Conservation (phyloP, 2,113 vertebrate genomes). For the Electrona antarctica region DNA sequence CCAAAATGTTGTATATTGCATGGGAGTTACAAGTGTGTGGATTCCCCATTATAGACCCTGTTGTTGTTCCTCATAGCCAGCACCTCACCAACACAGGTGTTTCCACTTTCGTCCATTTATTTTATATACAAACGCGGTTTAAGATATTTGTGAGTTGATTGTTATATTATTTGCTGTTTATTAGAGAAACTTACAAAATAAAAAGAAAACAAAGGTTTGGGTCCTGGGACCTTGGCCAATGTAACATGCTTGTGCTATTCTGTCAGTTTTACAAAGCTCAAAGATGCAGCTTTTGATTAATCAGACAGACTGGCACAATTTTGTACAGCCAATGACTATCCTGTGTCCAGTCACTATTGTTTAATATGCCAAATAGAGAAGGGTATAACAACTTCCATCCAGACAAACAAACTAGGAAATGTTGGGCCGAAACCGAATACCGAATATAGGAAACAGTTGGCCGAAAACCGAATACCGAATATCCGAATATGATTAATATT, state of each 20-base stretch:
- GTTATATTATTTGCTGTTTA: constrained; percentile 13
- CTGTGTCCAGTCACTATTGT: constrained; percentile 1
- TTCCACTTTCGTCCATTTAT: too few species aligned
- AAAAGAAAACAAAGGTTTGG: constrained; percentile 3
- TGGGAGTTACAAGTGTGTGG: too few species aligned
- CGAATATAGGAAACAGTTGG: too few species aligned
- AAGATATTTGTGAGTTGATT: neutral
- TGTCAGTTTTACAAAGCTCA: constrained; percentile 44
- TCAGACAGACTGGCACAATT: constrained; percentile 32
- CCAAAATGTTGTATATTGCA: too few species aligned
- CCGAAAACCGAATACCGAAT: too few species aligned
- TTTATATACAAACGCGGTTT: constrained; percentile 1
- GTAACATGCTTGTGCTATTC: constrained; percentile 27
- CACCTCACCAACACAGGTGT: too few species aligned
- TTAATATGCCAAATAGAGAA: neutral
- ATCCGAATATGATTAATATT: too few species aligned
- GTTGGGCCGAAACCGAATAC: too few species aligned
- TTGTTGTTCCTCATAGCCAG: too few species aligned
- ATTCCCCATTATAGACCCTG: too few species aligned
- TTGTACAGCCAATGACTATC: constrained; percentile 17
- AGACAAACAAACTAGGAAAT: neutral
- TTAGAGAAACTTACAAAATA: neutral
- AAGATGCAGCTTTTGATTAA: constrained; percentile 49
- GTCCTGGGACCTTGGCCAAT: constrained; percentile 46
- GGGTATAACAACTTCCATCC: constrained; percentile 24